A percentile compares a stretch with the other conserved stretches of the same genome.
Evolutionary conservation across 2,797 vertebrate genomes (phyloP).

Genomic region (Bufotes viridis): DNA sequence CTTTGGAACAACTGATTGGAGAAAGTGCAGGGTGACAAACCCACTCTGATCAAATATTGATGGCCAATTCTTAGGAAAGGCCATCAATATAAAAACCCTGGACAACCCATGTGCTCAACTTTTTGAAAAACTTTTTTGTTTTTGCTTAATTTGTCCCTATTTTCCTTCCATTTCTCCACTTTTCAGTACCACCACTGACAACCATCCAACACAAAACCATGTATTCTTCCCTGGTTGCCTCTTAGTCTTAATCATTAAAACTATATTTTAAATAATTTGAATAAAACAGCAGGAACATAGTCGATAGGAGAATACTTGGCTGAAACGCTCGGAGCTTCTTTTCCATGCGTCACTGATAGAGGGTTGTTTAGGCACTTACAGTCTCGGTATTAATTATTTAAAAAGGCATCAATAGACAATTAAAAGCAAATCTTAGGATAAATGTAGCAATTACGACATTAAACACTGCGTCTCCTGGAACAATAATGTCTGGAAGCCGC

Average conservation of each 20-base stretch:
- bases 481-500: constrained; percentile 64
- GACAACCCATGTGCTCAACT: background rate
- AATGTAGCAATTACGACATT: constrained; percentile 51
- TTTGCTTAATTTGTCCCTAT: background rate
- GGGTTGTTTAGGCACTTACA: constrained; percentile 70
- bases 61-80: too few relatives aligned
- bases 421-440: constrained; percentile 60
- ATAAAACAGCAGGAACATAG: constrained; percentile 36
- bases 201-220: background rate
- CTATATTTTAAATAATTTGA: constrained; percentile 39
- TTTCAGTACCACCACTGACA: background rate
- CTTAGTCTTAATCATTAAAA: constrained; percentile 3
- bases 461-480: constrained; percentile 49
- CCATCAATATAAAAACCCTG: too few relatives aligned
- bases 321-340: constrained; percentile 64
- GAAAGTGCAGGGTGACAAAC: too few relatives aligned
- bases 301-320: constrained; percentile 56
- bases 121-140: background rate
- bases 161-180: background rate
- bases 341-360: constrained; percentile 68
- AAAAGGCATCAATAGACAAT: constrained; percentile 63
- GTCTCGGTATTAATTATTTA: constrained; percentile 69
- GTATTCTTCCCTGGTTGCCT: background rate
- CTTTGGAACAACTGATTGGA: too few relatives aligned
- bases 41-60: too few relatives aligned